Percentiles rank a stretch among this genome's conserved stretches.
Conservation (phyloP, 2,113 vertebrate species). For the Tretioscincus oriximinensis region DNA sequence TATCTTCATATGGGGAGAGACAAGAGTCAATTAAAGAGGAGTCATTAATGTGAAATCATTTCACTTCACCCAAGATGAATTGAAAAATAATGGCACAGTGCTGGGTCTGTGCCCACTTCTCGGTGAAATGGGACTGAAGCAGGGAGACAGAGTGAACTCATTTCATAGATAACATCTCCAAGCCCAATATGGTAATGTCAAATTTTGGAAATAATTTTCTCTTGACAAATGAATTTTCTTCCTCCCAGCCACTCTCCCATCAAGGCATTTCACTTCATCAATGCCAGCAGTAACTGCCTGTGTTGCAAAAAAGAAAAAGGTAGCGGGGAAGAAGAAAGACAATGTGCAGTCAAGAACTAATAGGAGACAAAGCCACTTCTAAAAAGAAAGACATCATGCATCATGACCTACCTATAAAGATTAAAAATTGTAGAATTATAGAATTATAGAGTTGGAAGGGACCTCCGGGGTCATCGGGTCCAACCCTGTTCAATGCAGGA, state of each 20-base stretch:
- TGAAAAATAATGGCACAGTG: slow-evolving; percentile 39
- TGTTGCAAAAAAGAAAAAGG: background rate
- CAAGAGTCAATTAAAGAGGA: slow-evolving; percentile 41
- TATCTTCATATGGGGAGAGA: slow-evolving; percentile 38
- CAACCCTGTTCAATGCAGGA: too few relatives aligned
- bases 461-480: too few relatives aligned
- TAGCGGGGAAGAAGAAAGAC: slow-evolving; percentile 6
- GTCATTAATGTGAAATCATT: slow-evolving; percentile 40
- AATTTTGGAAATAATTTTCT: slow-evolving; percentile 43
- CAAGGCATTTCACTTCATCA: slow-evolving; percentile 33
- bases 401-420: background rate
- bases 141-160: slow-evolving; percentile 43
- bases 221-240: slow-evolving; percentile 31
- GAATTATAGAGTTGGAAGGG: too few relatives aligned
- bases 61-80: slow-evolving; percentile 22
- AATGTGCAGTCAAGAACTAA: background rate
- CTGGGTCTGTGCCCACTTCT: slow-evolving; percentile 42
- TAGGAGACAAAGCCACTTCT: background rate
- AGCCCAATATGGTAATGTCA: slow-evolving; percentile 43
- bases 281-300: slow-evolving; percentile 2
- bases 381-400: background rate
- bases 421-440: too few relatives aligned
- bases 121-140: slow-evolving; percentile 39
- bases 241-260: slow-evolving; percentile 19
- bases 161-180: slow-evolving; percentile 56